Evolutionary conservation across 1,140 invertebrate species (phyloP).

Genomic region (Campodea augens): DNA sequence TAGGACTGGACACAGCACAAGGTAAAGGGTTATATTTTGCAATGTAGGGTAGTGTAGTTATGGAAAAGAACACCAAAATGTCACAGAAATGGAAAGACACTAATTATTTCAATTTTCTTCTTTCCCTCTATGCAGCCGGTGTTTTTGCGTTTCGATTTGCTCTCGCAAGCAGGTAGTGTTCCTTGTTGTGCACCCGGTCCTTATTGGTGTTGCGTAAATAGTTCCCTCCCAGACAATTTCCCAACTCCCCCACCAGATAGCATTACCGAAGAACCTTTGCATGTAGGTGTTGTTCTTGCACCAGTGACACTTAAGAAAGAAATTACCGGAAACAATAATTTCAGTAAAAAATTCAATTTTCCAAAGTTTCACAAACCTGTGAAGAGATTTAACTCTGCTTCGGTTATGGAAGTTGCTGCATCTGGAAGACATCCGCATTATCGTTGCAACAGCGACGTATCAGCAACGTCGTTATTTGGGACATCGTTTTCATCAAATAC

Average conservation of each 20-base stretch:
- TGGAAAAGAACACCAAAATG: no score
- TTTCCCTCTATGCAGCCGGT: slow-evolving; percentile 40
- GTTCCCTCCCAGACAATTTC: not conserved
- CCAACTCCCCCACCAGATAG: not conserved
- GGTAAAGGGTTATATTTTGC: no score
- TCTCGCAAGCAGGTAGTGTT: slow-evolving; percentile 55
- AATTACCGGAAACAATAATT: no score
- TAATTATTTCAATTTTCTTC: no score
- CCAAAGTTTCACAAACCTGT: no score
- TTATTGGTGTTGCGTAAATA: no score
- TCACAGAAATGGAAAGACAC: no score
- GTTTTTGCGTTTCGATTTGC: slow-evolving; percentile 47
- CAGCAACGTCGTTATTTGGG: slow-evolving; percentile 13
- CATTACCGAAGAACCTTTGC: not conserved
- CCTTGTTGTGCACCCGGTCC: slow-evolving; percentile 32
- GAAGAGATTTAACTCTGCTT: not conserved
- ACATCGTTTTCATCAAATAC: not conserved
- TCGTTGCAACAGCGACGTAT: slow-evolving; percentile 4
- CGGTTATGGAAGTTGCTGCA: not conserved
- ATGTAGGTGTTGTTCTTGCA: not conserved
- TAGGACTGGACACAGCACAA: no score
- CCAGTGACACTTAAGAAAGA: not conserved
- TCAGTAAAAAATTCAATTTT: no score
- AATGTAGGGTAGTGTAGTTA: no score
- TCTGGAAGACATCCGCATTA: not conserved